These are phyloP conservation scores for Lithophane ornitopus DNA, from an alignment of 2,888 invertebrate species.

Conservation along the genomic window DNA sequence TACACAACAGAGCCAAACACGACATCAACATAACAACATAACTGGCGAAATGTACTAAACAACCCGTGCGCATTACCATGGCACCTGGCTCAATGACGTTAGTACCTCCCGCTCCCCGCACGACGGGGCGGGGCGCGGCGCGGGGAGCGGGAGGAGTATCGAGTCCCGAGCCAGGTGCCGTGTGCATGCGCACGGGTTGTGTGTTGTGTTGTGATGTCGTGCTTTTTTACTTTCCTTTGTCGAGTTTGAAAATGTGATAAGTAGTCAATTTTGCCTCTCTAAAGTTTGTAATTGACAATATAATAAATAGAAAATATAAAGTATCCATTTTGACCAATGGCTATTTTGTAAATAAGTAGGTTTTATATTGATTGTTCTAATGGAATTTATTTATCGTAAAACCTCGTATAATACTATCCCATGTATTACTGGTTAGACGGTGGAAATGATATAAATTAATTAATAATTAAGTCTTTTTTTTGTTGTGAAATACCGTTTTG, in stretches of 20 bases:
- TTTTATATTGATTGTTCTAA: conserved; percentile 52
- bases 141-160: no score
- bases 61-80: no score
- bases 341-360: conserved; percentile 49
- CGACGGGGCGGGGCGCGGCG: no score
- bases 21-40: background rate
- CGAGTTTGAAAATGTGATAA: conserved; percentile 30
- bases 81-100: no score
- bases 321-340: conserved; percentile 56
- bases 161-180: no score
- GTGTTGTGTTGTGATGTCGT: background rate
- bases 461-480: conserved; percentile 32
- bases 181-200: no score
- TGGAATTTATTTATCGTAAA: conserved; percentile 36
- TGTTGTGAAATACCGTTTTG: conserved; percentile 1
- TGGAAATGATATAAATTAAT: conserved; percentile 33
- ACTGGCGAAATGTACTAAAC: background rate
- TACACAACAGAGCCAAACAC: background rate
- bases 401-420: conserved; percentile 18
- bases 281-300: conserved; percentile 38
- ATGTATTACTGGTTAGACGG: conserved; percentile 29
- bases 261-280: conserved; percentile 20
- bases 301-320: conserved; percentile 8
- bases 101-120: no score
- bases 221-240: background rate